A percentile compares a stretch with the other conserved stretches of the same genome.
Evolutionary conservation across 2,888 invertebrate genomes (phyloP).

Genomic region (Chrysolina americana): DNA sequence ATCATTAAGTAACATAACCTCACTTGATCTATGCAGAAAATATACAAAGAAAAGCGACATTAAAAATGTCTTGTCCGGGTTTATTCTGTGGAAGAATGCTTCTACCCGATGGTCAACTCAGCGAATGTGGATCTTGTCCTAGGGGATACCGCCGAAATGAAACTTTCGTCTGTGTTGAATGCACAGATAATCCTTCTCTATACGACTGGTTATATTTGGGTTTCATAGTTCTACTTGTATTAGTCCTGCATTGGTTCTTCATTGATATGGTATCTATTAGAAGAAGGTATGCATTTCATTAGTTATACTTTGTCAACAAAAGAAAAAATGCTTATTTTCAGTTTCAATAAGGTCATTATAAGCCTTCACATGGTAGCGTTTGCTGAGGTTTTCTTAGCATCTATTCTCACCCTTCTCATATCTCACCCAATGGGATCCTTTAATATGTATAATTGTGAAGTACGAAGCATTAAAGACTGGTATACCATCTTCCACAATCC

Average conservation of each 20-base stretch:
- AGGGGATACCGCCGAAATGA: conserved; percentile 84
- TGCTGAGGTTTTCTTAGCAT: conserved; percentile 84
- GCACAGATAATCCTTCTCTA: conserved; percentile 81
- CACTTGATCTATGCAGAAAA: not conserved
- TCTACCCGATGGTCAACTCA: conserved; percentile 79
- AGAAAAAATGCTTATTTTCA: conserved; percentile 59
- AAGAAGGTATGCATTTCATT: conserved; percentile 73
- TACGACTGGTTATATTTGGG: conserved; percentile 96
- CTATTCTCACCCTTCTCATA: conserved; percentile 83
- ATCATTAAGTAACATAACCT: conserved; percentile 1
- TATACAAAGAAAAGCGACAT: not conserved
- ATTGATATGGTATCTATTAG: conserved; percentile 87
- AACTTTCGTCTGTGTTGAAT: conserved; percentile 84
- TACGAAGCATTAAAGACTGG: conserved; percentile 92
- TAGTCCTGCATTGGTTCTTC: conserved; percentile 93
- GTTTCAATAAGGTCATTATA: conserved; percentile 82
- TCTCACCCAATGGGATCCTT: conserved; percentile 87
- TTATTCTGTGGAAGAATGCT: conserved; percentile 85
- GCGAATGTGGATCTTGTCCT: conserved; percentile 90
- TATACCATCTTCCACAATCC: conserved; percentile 97
- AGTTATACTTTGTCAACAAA: not conserved
- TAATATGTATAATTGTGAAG: conserved; percentile 83
- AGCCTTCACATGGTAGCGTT: conserved; percentile 87
- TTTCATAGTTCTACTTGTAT: conserved; percentile 91
- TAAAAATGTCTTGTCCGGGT: conserved; percentile 78